Conservation (phyloP, 2,888 invertebrate species). For the Patella depressa region DNA sequence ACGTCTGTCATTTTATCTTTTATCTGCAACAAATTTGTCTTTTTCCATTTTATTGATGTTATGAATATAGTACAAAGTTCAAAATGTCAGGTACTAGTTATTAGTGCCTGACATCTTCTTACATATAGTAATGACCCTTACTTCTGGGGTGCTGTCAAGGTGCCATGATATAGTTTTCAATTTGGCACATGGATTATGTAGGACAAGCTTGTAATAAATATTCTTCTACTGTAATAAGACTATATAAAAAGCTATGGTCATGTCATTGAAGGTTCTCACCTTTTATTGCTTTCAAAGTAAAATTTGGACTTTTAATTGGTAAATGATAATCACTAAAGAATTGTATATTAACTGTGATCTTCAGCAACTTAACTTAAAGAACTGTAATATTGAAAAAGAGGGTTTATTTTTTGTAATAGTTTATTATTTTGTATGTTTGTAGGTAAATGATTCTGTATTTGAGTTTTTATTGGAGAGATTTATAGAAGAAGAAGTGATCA, state of each 20-base stretch:
- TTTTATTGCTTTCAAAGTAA: too few relatives aligned
- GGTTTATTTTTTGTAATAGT: too few relatives aligned
- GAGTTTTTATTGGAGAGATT: conserved; percentile 58
- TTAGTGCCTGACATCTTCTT: background rate
- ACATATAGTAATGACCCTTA: background rate
- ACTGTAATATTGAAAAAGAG: too few relatives aligned
- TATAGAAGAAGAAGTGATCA: conserved; percentile 52
- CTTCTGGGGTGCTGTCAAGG: background rate
- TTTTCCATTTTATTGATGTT: background rate
- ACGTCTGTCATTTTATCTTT: background rate
- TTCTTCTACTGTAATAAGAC: background rate
- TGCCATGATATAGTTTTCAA: background rate
- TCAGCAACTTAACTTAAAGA: too few relatives aligned
- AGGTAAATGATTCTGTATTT: conserved; percentile 55
- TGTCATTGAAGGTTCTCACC: too few relatives aligned
- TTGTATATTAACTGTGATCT: too few relatives aligned
- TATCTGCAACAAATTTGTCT: background rate
- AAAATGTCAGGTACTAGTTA: background rate
- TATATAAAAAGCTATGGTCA: too few relatives aligned
- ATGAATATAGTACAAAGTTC: background rate
- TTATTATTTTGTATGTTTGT: conserved; percentile 21
- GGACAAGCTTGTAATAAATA: background rate
- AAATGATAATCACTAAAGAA: too few relatives aligned
- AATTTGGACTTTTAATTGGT: too few relatives aligned
- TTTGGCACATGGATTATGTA: background rate